Evolutionary conservation across 2,113 vertebrate genomes (phyloP), one percentile per base, ranked within the genome.

Genomic region (Pao palembangensis): DNA sequence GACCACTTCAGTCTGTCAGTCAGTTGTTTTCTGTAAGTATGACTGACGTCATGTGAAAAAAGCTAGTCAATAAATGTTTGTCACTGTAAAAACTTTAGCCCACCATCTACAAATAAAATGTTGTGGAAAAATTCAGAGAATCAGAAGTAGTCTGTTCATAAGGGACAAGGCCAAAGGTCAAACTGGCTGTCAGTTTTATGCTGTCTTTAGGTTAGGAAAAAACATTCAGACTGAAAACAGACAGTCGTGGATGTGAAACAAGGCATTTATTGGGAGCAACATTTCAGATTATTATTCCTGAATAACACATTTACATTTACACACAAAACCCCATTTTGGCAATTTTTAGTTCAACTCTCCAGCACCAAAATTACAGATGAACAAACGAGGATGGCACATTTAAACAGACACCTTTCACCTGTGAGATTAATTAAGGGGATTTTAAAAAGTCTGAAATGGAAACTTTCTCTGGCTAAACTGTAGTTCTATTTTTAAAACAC

Each of bases 241-340:
- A 74, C 51, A 55, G 72, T n/a, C 54, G 63, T 46, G 11, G 49
- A 17, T 44, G 63, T 62, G 71, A 78, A 44, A 73, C 71, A 55
- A 71, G 70, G 78, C 62, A 64, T 81, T 83, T 81, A 81, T 79
- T 85, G 63, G 71, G 77, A 58, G 55, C 20, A 31, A 28, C 19
- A 52, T 59, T 61, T 63, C 13, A 50, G 15, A 50, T 56, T 1
- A 51, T 43, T 21, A 17, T 25, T 72, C 69, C 53, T 43, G 50
- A 69, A 69, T 53, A 55, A 67, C 38, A 73, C 62, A 51, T 43
- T 54, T 28, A 19, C 63, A 4, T 73, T 69, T 20, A 73, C 68
- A 79, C 54, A 75, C 25, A 61, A 72, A 66, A 60, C 4, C 41
- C 17, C 46, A 57, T 31, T 67, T 69, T 79, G 59, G 68, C 69